Percentiles rank a stretch among this genome's conserved stretches.
These are phyloP conservation scores for Gopherus evgoodei DNA, from an alignment of 2,113 vertebrate genomes.

Conservation along the genomic window DNA sequence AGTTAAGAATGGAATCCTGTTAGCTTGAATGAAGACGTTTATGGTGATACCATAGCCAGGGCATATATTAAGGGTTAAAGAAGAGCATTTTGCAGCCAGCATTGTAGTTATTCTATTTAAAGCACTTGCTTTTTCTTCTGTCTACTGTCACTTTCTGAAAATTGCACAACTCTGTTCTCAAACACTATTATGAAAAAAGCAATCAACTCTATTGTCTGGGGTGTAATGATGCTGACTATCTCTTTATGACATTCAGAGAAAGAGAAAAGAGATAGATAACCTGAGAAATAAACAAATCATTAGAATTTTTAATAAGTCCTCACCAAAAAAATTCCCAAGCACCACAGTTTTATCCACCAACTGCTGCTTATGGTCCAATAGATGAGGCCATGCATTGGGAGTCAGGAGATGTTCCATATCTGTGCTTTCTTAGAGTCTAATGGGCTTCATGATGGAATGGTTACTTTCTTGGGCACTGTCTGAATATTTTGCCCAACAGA, in stretches of 20 bases:
- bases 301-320: conserved; percentile 71
- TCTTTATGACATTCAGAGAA: conserved; percentile 39
- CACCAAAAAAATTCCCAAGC: conserved; percentile 12
- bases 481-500: not conserved
- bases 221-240: conserved; percentile 71
- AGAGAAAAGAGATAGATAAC: conserved; percentile 67
- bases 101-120: conserved; percentile 68
- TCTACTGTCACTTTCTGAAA: conserved; percentile 60
- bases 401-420: not conserved
- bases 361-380: conserved; percentile 30
- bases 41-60: not conserved
- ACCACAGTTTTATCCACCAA: conserved; percentile 47
- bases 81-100: conserved; percentile 47
- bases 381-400: not conserved
- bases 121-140: conserved; percentile 54
- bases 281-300: conserved; percentile 67
- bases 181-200: conserved; percentile 68
- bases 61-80: conserved; percentile 63
- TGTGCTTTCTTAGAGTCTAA: not conserved
- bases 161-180: conserved; percentile 66
- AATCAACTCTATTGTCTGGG: conserved; percentile 73
- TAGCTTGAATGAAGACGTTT: conserved; percentile 30
- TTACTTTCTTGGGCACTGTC: too few species aligned
- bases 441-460: not conserved
- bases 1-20: not conserved